Base-by-base conservation (phyloP, 2,888 invertebrate species). In the Unio delphinus region DNA sequence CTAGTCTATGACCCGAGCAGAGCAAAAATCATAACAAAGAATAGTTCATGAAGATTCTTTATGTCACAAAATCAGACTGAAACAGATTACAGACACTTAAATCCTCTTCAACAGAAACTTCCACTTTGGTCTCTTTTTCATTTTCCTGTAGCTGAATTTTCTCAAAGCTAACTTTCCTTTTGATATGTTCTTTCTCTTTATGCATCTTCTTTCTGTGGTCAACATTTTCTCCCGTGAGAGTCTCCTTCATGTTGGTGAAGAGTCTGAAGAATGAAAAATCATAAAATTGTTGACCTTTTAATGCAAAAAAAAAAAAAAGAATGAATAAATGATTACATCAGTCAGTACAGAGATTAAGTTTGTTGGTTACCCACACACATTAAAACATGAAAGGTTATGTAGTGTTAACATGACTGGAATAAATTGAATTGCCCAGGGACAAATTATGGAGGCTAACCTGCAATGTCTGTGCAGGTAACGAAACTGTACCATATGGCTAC, bases 191-290 rank as follows among this genome's bases (percentile, higher is more conserved):
- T 45, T 45, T 45, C 11, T 45, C 45, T 45, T 45, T 45, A 45
- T 45, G 45, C 45, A 11, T 45, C 11, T 45, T 45, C 45, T 45
- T 45, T 45, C 45, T 45, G 45, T 11, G 1, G 45, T 45, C 45
- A 45, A 1, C 11, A 11, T 45, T 45, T 8, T 45, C 11, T 45
- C 45, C 45, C 11, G 45, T 45, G 45, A 64, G n/a, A 23, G 30
- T 45, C 56, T 59, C 59, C 58, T 74, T 72, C 34, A 72, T 64
- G 60, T 72, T 69, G 7, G 61, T 26, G 45, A 65, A 74, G 65
- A 74, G 72, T 58, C 74, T 74, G 45, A 45, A 45, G 45, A 45
- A 45, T 11, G 11, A 45, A 45, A 45, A 45, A 45, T 45, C 8
- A 11, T 8, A 45, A 11, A 45, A 11, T 45, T 45, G 45, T 11